Conservation (phyloP, 2,888 invertebrate species). For the Sabatieria punctata region DNA sequence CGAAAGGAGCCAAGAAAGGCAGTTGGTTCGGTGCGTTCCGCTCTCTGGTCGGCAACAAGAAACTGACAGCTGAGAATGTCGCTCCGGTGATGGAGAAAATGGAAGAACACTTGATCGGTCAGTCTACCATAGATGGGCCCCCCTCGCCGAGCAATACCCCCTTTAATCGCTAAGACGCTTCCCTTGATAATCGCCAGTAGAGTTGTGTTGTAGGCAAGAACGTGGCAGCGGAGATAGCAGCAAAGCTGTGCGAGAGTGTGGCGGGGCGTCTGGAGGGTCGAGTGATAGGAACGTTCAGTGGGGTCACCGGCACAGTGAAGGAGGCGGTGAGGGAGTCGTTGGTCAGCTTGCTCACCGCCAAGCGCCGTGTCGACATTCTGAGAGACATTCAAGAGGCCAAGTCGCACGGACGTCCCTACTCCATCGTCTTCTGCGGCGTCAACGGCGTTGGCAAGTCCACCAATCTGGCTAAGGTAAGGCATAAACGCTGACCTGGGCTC, state of each 20-base stretch:
- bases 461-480: slow-evolving; percentile 77
- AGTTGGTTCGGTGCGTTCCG: slow-evolving; percentile 51
- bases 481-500: no score
- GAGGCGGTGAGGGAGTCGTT: slow-evolving; percentile 71
- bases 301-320: slow-evolving; percentile 70
- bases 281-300: slow-evolving; percentile 70
- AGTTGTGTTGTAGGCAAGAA: slow-evolving; percentile 66
- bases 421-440: slow-evolving; percentile 91
- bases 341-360: slow-evolving; percentile 81
- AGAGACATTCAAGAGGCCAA: slow-evolving; percentile 84
- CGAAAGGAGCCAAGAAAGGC: slow-evolving; percentile 9
- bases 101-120: slow-evolving; percentile 71
- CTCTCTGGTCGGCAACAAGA: slow-evolving; percentile 49
- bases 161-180: no score
- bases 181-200: no score
- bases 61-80: slow-evolving; percentile 60
- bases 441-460: slow-evolving; percentile 99
- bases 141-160: no score
- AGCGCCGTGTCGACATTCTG: slow-evolving; percentile 81
- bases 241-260: slow-evolving; percentile 81
- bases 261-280: slow-evolving; percentile 74
- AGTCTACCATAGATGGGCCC: no score
- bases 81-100: slow-evolving; percentile 73
- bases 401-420: slow-evolving; percentile 63
- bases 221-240: slow-evolving; percentile 86